Evolutionary conservation across 1,140 invertebrate genomes (phyloP).

Genomic region (Thaumatotibia leucotreta): DNA sequence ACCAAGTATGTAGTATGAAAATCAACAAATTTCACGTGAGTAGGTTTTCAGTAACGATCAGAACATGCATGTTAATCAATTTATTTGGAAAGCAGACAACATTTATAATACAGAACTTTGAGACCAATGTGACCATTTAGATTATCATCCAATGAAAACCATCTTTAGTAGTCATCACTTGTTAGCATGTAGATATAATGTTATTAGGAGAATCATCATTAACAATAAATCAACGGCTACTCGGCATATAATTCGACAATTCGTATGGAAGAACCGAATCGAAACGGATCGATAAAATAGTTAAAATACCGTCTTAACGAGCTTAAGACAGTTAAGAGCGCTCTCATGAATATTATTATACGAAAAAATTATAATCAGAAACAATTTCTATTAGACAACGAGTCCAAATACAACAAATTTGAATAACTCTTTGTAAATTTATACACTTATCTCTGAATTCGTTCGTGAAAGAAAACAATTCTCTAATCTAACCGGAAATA

Average conservation of each 20-base stretch:
- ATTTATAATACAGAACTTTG: too few species aligned
- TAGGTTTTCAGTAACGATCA: too few species aligned
- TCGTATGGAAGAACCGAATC: conserved; percentile 43
- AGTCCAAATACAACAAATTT: conserved; percentile 11
- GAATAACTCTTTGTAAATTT: neutral
- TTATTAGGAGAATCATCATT: conserved; percentile 49
- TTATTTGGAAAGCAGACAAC: too few species aligned
- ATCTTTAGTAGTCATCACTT: conserved; percentile 31
- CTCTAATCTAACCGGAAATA: conserved; percentile 10
- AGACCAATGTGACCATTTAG: neutral
- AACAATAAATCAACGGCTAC: conserved; percentile 47
- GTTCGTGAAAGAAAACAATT: neutral
- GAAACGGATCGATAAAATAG: conserved; percentile 40
- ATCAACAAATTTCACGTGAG: too few species aligned
- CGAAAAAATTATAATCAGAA: conserved; percentile 39
- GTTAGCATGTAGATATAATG: conserved; percentile 44
- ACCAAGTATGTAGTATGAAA: too few species aligned
- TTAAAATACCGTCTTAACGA: conserved; percentile 43
- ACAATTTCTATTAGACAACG: conserved; percentile 32
- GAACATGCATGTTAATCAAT: too few species aligned
- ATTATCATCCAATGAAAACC: conserved; percentile 15
- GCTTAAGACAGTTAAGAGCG: conserved; percentile 45
- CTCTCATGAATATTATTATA: conserved; percentile 64
- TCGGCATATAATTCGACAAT: conserved; percentile 50
- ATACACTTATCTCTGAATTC: neutral